These are phyloP conservation scores for Synchiropus splendidus DNA, from an alignment of 2,113 vertebrate species.

Conservation along the genomic window DNA sequence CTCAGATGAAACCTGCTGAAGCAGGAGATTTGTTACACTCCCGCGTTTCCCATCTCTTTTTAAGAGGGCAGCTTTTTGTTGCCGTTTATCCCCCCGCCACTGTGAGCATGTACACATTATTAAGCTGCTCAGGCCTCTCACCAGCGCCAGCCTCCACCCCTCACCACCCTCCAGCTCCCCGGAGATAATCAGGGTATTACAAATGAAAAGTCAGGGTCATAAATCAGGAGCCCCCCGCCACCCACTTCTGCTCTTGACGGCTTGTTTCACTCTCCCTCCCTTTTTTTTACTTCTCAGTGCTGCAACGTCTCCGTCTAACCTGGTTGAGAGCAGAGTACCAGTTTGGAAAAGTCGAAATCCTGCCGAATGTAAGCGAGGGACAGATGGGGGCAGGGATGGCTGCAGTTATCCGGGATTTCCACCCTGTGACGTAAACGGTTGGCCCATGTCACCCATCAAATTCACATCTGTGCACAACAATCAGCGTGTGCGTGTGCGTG, in stretches of 20 bases:
- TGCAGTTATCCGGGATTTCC: conserved; percentile 58
- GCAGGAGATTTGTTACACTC: conserved; percentile 28
- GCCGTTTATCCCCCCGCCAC: conserved; percentile 15
- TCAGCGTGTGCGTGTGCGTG: conserved; percentile 7
- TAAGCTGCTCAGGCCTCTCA: conserved; percentile 46
- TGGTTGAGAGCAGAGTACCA: conserved; percentile 7
- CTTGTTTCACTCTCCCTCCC: conserved; percentile 17
- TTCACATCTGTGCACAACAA: conserved; percentile 48
- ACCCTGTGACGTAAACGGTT: conserved; percentile 45
- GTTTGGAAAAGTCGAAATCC: conserved; percentile 11
- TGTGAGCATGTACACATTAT: conserved; percentile 55
- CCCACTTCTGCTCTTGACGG: conserved; percentile 10
- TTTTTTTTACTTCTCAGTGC: conserved; percentile 6
- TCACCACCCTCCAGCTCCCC: conserved; percentile 33
- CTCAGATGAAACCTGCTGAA: conserved; percentile 26
- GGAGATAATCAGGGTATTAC: conserved; percentile 59
- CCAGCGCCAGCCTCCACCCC: too few species aligned
- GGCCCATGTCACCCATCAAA: conserved; percentile 43
- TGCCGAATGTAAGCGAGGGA: conserved; percentile 4
- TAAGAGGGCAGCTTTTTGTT: conserved; percentile 43
- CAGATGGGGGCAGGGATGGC: conserved; percentile 12
- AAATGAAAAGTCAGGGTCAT: conserved; percentile 63
- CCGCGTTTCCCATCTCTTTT: conserved; percentile 31
- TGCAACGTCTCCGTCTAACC: conserved; percentile 6
- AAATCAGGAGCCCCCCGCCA: conserved; percentile 39